These are phyloP conservation scores for Porites lutea DNA, from an alignment of 64 coral and sea anemone species.

Conservation along the genomic window DNA sequence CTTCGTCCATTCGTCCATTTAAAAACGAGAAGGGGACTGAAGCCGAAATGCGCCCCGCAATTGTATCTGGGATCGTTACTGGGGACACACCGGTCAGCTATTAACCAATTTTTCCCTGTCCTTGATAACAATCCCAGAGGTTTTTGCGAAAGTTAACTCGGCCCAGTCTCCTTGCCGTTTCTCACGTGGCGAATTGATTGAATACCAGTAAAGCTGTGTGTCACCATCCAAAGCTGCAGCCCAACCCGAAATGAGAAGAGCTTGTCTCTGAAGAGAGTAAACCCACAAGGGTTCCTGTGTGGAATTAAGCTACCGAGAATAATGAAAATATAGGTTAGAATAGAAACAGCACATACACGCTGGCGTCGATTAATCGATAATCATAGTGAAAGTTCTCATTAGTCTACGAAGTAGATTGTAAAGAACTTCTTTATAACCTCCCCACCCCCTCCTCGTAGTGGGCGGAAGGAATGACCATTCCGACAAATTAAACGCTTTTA, in stretches of 20 bases:
- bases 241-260: background rate
- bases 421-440: background rate
- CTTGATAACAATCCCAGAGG: too few relatives aligned
- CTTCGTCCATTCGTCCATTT: too few relatives aligned
- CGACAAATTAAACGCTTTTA: background rate
- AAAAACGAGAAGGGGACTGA: too few relatives aligned
- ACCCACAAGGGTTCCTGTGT: background rate
- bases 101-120: too few relatives aligned
- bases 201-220: too few relatives aligned
- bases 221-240: background rate
- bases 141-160: too few relatives aligned
- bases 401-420: background rate
- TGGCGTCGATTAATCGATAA: background rate
- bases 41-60: too few relatives aligned
- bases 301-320: background rate
- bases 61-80: too few relatives aligned
- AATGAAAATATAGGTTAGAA: background rate
- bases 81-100: too few relatives aligned
- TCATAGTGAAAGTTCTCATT: background rate
- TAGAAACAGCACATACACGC: background rate
- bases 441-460: background rate
- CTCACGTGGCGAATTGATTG: too few relatives aligned
- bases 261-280: background rate
- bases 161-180: too few relatives aligned
- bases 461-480: background rate